Conservation (phyloP, 2,797 vertebrate species). For the Capromys pilorides region DNA sequence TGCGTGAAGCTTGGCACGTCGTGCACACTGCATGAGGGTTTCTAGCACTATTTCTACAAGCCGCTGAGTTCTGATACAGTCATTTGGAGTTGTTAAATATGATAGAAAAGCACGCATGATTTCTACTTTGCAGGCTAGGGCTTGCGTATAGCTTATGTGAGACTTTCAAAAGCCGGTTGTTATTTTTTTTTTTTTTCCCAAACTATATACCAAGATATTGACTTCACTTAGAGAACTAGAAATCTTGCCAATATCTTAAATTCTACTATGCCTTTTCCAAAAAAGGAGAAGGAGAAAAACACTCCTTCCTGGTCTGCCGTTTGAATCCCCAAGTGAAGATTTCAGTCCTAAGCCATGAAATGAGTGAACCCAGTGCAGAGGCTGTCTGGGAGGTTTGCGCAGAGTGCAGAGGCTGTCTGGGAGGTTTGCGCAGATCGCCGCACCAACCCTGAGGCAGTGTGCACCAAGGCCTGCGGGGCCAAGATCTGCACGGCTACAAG, state of each 20-base stretch:
- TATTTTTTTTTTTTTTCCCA: neutral
- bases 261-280: conserved; percentile 3
- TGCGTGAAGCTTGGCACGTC: neutral
- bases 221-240: conserved; percentile 16
- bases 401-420: neutral
- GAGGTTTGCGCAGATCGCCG: neutral
- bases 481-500: neutral
- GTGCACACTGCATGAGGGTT: neutral
- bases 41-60: conserved; percentile 26
- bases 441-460: neutral
- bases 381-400: neutral
- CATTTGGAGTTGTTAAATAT: conserved; percentile 7
- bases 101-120: conserved; percentile 20
- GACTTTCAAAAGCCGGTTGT: conserved; percentile 40
- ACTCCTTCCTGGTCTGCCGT: neutral
- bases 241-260: conserved; percentile 39
- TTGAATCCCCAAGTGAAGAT: conserved; percentile 24
- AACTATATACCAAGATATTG: conserved; percentile 46
- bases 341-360: neutral
- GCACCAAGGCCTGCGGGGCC: neutral
- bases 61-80: neutral
- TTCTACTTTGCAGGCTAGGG: conserved; percentile 23
- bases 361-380: neutral
- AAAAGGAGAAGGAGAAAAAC: neutral
- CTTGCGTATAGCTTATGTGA: conserved; percentile 35